Evolutionary conservation across 2,113 vertebrate genomes (phyloP), one percentile per base, ranked within the genome.

Genomic region (Tetraodon nigroviridis): DNA sequence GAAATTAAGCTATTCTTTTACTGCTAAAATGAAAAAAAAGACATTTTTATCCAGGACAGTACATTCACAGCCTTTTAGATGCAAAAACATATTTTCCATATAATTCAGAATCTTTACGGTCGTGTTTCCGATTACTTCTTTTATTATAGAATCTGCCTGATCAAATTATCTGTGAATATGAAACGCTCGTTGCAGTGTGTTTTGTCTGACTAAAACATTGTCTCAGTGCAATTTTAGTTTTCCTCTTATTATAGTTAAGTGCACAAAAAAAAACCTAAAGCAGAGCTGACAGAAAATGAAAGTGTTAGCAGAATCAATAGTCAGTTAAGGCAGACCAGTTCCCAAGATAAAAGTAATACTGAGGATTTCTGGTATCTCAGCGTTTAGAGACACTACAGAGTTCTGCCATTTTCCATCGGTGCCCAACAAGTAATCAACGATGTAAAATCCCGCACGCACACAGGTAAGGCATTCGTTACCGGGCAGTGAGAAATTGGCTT

Each of bases 321-420:
- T 72, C 19, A 57, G 61, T 73, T 85, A 85, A 82, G 83, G 85
- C 85, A 71, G 73, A 65, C 47, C 73, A 65, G 44, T 47, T 42
- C 58, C 42, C 73, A 54, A 64, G 27, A 41, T 53, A 64, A 8
- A 63, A 42, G 41, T 66, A 37, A 27, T 18, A 21, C 59, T 27
- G 29, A 37, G 53, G 18, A 1, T 24, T 52, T 5, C 21, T 14
- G 14, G 40, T 40, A 48, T 18, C 48, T 51, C 51, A 40, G 50
- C 21, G 58, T 66, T 66, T 49, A 7, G 67, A 56, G 42, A 63
- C 29, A 51, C 50, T 32, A 48, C 7, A n/a, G 17, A 3, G 77
- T 57, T 67, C 53, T 8, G 21, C 40, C 48, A 22, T 64, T 64
- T 69, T 53, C 6, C 49, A 40, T 53, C 3, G 4, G 40, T 72